Conservation (phyloP, 2,888 invertebrate species). For the Autographa pulchrina region DNA sequence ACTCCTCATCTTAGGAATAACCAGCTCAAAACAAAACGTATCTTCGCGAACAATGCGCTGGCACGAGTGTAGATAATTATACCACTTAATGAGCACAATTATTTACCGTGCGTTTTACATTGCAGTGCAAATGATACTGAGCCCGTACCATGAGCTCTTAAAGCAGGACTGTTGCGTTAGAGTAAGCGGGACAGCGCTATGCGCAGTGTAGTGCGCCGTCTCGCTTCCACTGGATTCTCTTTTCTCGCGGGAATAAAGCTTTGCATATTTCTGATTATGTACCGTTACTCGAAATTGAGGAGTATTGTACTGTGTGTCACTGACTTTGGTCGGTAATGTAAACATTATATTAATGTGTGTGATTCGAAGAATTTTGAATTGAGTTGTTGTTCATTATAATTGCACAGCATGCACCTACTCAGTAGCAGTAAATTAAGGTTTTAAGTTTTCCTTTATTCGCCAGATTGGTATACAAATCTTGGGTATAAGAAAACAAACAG, state of each 20-base stretch:
- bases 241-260: not conserved
- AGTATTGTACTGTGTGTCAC: not conserved
- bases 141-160: too few relatives aligned
- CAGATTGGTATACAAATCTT: too few relatives aligned
- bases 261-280: slow-evolving; percentile 1
- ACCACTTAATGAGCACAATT: slow-evolving; percentile 41
- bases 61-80: slow-evolving; percentile 45
- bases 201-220: too few relatives aligned
- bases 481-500: too few relatives aligned
- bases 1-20: slow-evolving; percentile 16
- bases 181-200: too few relatives aligned
- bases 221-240: not conserved
- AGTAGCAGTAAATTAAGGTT: too few relatives aligned
- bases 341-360: not conserved
- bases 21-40: slow-evolving; percentile 46
- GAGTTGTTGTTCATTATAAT: not conserved
- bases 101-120: slow-evolving; percentile 36
- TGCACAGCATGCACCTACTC: too few relatives aligned
- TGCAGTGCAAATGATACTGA: slow-evolving; percentile 33
- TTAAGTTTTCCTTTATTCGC: too few relatives aligned
- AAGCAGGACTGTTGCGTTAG: too few relatives aligned
- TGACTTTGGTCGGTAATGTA: not conserved
- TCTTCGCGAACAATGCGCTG: slow-evolving; percentile 39
- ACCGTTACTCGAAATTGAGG: not conserved
- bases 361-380: not conserved